phyloP scores from a whole-genome alignment of 2,888 invertebrate species.

The Drosophila austrosaltans region DNA sequence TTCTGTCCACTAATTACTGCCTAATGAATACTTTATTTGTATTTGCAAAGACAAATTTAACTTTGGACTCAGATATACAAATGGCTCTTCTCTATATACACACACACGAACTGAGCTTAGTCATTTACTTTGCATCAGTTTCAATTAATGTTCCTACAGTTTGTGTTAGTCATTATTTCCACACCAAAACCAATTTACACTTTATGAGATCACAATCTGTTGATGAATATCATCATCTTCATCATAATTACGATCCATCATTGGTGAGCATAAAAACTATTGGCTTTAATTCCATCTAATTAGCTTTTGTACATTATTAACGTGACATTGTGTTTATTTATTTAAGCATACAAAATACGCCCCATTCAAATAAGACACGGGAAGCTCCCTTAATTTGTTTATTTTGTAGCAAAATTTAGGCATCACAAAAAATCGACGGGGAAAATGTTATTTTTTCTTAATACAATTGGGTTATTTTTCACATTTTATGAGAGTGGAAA shows the following conservation, averaged over 20 bases:
- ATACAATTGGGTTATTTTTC: constrained; percentile 19
- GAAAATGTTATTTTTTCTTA: constrained; percentile 49
- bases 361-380: constrained; percentile 45
- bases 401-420: constrained; percentile 46
- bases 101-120: constrained; percentile 37
- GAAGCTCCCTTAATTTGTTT: constrained; percentile 68
- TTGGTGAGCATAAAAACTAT: constrained; percentile 34
- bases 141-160: constrained; percentile 55
- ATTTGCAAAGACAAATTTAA: constrained; percentile 31
- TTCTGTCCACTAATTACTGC: not conserved
- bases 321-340: constrained; percentile 74
- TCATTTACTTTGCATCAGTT: constrained; percentile 53
- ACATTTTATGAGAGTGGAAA: constrained; percentile 21
- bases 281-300: constrained; percentile 54
- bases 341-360: constrained; percentile 55
- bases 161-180: constrained; percentile 62
- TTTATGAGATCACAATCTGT: constrained; percentile 67
- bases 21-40: not conserved
- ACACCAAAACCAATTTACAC: constrained; percentile 58
- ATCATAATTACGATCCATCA: constrained; percentile 1
- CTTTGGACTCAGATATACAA: constrained; percentile 34
- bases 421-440: constrained; percentile 46
- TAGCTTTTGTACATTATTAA: constrained; percentile 69
- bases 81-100: not conserved
- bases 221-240: not conserved